Evolutionary conservation across 2,113 vertebrate species (phyloP).

Genomic region (Alligator mississippiensis): DNA sequence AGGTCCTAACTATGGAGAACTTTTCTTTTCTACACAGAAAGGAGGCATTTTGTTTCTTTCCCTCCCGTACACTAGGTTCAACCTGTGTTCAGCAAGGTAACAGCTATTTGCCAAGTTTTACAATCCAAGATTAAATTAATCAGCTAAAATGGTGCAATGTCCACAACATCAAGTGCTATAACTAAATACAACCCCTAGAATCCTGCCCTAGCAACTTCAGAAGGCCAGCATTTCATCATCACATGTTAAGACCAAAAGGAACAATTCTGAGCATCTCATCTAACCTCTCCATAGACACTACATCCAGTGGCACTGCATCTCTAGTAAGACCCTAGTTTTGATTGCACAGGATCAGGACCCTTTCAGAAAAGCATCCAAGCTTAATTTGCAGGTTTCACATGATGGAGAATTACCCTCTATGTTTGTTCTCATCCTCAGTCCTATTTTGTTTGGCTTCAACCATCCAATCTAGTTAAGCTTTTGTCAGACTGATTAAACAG

Average conservation of each 20-base stretch:
- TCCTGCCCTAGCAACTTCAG: not conserved
- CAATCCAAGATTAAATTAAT: not conserved
- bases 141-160: too few species aligned
- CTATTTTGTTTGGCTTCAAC: not conserved
- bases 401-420: not conserved
- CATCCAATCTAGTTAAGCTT: not conserved
- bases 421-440: not conserved
- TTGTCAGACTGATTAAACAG: not conserved
- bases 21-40: not conserved
- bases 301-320: not conserved
- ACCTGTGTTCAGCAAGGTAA: not conserved
- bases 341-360: not conserved
- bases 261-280: not conserved
- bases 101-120: not conserved
- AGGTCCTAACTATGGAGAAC: not conserved
- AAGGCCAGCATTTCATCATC: not conserved
- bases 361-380: not conserved
- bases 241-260: not conserved
- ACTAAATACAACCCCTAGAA: too few species aligned
- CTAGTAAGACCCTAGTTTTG: not conserved
- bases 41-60: not conserved
- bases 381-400: not conserved
- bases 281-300: not conserved
- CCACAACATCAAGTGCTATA: too few species aligned
- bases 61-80: not conserved